phyloP scores from a whole-genome alignment of 2,888 invertebrate genomes.

The Ditula angustiorana region DNA sequence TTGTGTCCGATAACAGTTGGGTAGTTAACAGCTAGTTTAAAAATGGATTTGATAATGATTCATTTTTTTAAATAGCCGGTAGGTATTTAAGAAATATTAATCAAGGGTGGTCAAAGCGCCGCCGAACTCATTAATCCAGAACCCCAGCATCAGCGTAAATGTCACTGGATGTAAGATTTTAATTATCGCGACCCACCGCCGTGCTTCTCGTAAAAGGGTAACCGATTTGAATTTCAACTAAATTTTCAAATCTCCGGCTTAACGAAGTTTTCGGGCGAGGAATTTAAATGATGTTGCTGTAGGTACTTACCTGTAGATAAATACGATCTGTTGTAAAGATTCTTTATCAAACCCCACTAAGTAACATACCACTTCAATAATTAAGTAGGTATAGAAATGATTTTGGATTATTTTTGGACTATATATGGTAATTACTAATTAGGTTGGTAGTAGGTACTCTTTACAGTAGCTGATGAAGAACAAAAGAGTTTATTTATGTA shows the following conservation, averaged over 20 bases:
- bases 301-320: constrained; percentile 8
- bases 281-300: constrained; percentile 33
- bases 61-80: not conserved
- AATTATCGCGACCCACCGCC: constrained; percentile 39
- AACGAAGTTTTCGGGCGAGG: constrained; percentile 32
- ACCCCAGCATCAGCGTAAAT: constrained; percentile 36
- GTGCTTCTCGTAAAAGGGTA: constrained; percentile 36
- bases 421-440: not conserved
- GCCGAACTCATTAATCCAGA: constrained; percentile 30
- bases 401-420: too few species aligned
- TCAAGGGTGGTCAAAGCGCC: constrained; percentile 28
- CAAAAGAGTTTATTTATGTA: too few species aligned
- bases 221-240: constrained; percentile 39
- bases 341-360: not conserved
- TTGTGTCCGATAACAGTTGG: too few species aligned
- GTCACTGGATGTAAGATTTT: constrained; percentile 38
- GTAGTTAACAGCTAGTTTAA: too few species aligned
- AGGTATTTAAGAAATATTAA: constrained; percentile 4
- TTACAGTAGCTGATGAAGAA: too few species aligned
- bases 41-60: too few species aligned
- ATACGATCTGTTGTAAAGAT: constrained; percentile 1
- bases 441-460: too few species aligned
- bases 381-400: too few species aligned
- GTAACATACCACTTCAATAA: too few species aligned
- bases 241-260: constrained; percentile 28